Base-by-base conservation (phyloP, 2,797 vertebrate species). In the Tangara arthus region DNA sequence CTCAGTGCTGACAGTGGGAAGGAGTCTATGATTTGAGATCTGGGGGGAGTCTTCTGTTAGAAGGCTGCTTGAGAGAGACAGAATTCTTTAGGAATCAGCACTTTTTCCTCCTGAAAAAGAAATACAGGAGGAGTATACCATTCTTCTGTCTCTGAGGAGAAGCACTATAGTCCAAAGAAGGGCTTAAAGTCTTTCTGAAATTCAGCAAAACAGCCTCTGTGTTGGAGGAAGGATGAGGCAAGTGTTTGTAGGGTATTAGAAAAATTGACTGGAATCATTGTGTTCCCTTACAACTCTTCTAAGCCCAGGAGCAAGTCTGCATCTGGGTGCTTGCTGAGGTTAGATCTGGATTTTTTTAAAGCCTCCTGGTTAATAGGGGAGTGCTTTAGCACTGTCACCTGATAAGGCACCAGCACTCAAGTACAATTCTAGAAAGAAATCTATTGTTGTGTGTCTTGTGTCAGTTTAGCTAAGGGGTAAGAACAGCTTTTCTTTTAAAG, bases 401-500 rank as follows among this genome's bases (percentile, higher is more conserved):
- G 9, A 52, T 70, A 2, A 77, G 69, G 69, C 42, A 90, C 24
- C 39, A 59, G 63, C 30, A 52, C n/a, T 82, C 1, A 3, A 86
- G 50, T 75, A 66, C 55, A 63, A 4, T 72, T 68, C 59, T 52
- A 49, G 77, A 93, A 85, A 83, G 23, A 86, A 94, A n/a, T 18
- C 16, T 42, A 2, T 19, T 53, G 19, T 64, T 69, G 37, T 39
- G 47, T 87, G 78, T 65, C 64, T 89, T 78, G 65, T 91, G 60
- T 87, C 55, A 14, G 57, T 89, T 88, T 44, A 68, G 71, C 56
- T 70, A 53, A 65, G 76, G 88, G 73, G 23, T 39, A 34, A 82
- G 59, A 94, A 49, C 21, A 86, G 52, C 11, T 75, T 92, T 95
- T 87, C 14, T 80, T 94, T 93, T 81, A 70, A 76, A 70, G 59